phyloP scores from a whole-genome alignment of 2,888 invertebrate genomes.

The Eueremaeus valkanovi region DNA sequence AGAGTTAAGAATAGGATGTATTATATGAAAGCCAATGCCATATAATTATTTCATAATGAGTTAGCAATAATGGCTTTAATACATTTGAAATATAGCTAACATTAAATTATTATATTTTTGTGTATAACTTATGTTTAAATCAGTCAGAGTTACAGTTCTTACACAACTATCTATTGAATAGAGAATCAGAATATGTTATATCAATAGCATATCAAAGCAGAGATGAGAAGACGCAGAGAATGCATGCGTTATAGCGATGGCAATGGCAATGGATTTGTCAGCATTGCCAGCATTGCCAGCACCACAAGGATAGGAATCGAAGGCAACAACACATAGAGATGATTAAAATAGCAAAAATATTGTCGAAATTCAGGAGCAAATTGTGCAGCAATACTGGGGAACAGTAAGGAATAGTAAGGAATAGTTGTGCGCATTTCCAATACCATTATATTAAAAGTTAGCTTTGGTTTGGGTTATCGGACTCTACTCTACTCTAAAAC shows the following conservation, averaged over 20 bases:
- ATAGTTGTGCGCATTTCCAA: not conserved
- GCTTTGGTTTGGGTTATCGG: conserved; percentile 3
- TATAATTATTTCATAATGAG: not conserved
- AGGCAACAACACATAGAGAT: not conserved
- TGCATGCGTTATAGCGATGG: not conserved
- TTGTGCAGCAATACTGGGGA: too few relatives aligned
- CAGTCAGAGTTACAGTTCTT: too few relatives aligned
- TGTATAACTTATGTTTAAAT: too few relatives aligned
- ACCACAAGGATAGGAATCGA: not conserved
- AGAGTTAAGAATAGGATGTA: too few relatives aligned
- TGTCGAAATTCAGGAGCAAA: not conserved
- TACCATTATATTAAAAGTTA: not conserved
- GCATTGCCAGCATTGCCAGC: not conserved
- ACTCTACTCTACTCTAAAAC: not conserved
- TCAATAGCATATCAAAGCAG: not conserved
- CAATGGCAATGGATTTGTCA: not conserved
- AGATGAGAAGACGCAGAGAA: not conserved
- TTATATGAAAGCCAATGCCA: not conserved
- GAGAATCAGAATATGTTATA: too few relatives aligned
- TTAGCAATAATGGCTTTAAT: too few relatives aligned
- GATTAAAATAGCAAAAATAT: conserved; percentile 5
- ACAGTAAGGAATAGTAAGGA: too few relatives aligned
- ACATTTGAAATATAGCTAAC: too few relatives aligned
- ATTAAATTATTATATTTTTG: too few relatives aligned
- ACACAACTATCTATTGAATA: too few relatives aligned